These are phyloP conservation scores for Abramis brama DNA, from an alignment of 2,113 vertebrate genomes.

Conservation along the genomic window DNA sequence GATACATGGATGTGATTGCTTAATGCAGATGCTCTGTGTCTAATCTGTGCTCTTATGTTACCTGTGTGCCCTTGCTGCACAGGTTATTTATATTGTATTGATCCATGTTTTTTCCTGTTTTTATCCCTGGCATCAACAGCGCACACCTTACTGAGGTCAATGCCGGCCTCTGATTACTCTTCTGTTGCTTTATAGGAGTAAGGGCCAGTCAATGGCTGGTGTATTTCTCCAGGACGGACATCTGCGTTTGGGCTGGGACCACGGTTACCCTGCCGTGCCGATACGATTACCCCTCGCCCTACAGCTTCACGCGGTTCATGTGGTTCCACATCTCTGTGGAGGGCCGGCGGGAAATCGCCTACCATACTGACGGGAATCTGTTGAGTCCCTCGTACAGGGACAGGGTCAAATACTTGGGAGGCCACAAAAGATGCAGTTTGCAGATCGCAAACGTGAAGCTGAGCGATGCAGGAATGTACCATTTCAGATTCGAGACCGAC, in stretches of 20 bases:
- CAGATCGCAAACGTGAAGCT: conserved; percentile 71
- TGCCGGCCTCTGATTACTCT: background rate
- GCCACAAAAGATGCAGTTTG: conserved; percentile 63
- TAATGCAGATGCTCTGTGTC: background rate
- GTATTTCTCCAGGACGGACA: conserved; percentile 73
- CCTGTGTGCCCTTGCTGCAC: conserved; percentile 44
- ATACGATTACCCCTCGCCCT: conserved; percentile 76
- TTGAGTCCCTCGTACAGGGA: conserved; percentile 74
- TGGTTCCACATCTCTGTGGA: conserved; percentile 77
- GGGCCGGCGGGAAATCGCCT: conserved; percentile 69
- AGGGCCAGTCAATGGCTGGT: conserved; percentile 73
- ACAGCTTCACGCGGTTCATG: conserved; percentile 73
- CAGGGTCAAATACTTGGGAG: conserved; percentile 66
- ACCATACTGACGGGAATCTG: conserved; percentile 70
- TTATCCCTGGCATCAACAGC: conserved; percentile 6
- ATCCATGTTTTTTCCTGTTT: conserved; percentile 22
- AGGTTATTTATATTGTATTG: conserved; percentile 43
- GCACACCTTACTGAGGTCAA: background rate
- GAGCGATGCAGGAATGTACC: conserved; percentile 77
- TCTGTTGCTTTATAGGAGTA: conserved; percentile 59
- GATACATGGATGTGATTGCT: background rate
- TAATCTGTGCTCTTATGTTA: conserved; percentile 30
- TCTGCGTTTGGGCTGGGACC: conserved; percentile 79
- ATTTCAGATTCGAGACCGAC: conserved; percentile 79
- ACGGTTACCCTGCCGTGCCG: conserved; percentile 76